These are phyloP conservation scores for Harpegnathos saltator DNA, from an alignment of 1,140 invertebrate genomes.

Conservation along the genomic window DNA sequence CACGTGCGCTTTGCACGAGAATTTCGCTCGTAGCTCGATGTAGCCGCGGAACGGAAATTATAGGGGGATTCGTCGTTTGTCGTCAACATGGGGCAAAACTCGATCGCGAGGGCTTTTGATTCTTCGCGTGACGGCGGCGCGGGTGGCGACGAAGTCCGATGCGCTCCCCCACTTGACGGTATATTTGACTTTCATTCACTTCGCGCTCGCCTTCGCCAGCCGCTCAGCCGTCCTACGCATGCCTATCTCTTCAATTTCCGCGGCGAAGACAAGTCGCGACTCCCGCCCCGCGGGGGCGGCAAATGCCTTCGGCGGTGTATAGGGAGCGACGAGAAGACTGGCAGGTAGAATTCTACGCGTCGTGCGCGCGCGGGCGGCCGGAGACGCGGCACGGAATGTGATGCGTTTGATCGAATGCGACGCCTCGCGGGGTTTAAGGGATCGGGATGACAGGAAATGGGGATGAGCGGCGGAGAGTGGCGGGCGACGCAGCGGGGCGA, in stretches of 20 bases:
- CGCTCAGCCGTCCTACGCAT: no score
- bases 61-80: no score
- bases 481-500: no score
- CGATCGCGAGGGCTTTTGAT: conserved; percentile 1
- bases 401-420: conserved; percentile 60
- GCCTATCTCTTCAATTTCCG: conserved; percentile 54
- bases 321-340: conserved; percentile 4
- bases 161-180: not conserved
- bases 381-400: conserved; percentile 35
- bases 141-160: not conserved
- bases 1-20: not conserved
- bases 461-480: not conserved
- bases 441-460: conserved; percentile 32
- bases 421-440: conserved; percentile 44
- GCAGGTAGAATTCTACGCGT: conserved; percentile 55
- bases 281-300: conserved; percentile 28
- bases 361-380: not conserved
- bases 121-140: not conserved
- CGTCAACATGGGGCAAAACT: not conserved
- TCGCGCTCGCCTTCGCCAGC: not conserved
- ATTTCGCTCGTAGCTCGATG: conserved; percentile 15
- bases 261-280: conserved; percentile 44
- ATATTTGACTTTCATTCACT: conserved; percentile 50
- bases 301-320: conserved; percentile 21
- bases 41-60: not conserved